A percentile compares a stretch with the other conserved stretches of the same genome.
Conservation (phyloP, 2,888 invertebrate genomes). For the Microctonus hyperodae region DNA sequence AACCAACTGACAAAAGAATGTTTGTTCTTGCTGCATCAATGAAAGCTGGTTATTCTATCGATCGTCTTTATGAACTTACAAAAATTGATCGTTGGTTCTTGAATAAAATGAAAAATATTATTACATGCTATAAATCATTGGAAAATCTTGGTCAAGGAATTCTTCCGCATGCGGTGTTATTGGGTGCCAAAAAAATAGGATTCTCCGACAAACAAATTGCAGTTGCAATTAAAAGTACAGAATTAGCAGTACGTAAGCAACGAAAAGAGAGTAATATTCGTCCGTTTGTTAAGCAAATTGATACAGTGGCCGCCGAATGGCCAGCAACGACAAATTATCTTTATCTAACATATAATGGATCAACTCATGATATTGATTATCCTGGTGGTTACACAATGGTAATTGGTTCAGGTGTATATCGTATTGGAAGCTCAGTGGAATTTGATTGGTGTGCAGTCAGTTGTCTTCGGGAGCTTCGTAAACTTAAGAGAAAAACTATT, state of each 20-base stretch:
- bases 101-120: conserved; percentile 91
- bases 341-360: conserved; percentile 96
- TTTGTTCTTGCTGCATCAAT: conserved; percentile 96
- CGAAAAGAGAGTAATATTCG: conserved; percentile 78
- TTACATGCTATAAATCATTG: conserved; percentile 73
- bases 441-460: conserved; percentile 99
- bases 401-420: conserved; percentile 92
- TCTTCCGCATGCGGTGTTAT: conserved; percentile 71
- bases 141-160: conserved; percentile 72
- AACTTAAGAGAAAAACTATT: conserved; percentile 88
- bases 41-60: conserved; percentile 80
- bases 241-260: conserved; percentile 80
- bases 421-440: conserved; percentile 99
- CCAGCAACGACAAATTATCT: conserved; percentile 98
- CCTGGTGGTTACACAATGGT: conserved; percentile 85
- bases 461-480: conserved; percentile 88
- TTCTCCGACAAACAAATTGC: conserved; percentile 98
- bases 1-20: conserved; percentile 97
- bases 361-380: conserved; percentile 81
- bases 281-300: conserved; percentile 96
- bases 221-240: conserved; percentile 83
- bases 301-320: conserved; percentile 99
- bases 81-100: conserved; percentile 98
- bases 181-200: conserved; percentile 90
- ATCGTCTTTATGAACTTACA: conserved; percentile 88